Evolutionary conservation across 2,113 vertebrate genomes (phyloP).

Genomic region (Dicaeum eximium): DNA sequence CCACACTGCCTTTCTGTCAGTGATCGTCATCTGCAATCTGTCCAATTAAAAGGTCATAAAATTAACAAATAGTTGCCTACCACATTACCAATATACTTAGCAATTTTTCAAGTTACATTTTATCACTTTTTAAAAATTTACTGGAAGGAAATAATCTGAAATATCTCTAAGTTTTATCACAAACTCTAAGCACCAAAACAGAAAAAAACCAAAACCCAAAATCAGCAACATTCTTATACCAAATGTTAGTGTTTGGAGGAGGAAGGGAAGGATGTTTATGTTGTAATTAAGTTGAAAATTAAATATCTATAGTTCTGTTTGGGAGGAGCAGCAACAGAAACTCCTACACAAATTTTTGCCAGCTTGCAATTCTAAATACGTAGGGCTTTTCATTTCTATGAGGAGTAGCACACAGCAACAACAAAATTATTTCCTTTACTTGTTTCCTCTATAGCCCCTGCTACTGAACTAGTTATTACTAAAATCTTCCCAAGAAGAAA

Average conservation of each 20-base stretch:
- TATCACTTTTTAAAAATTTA: neutral
- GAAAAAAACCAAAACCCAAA: neutral
- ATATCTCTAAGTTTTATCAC: neutral
- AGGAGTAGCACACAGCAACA: neutral
- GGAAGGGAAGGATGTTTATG: neutral
- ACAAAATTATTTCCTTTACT: neutral
- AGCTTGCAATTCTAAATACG: neutral
- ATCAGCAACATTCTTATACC: neutral
- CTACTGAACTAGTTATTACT: neutral
- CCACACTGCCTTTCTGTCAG: neutral
- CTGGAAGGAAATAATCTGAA: neutral
- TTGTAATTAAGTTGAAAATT: constrained; percentile 33
- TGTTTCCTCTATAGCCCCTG: neutral
- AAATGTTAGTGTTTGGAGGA: neutral
- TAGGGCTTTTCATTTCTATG: neutral
- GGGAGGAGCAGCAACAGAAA: neutral
- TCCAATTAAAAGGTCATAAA: neutral
- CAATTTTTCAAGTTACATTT: neutral
- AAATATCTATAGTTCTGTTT: constrained; percentile 14
- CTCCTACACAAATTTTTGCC: constrained; percentile 23
- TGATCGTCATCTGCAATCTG: neutral
- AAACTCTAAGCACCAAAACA: neutral
- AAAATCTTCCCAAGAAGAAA: neutral
- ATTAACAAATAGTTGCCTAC: neutral
- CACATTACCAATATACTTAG: neutral